Conservation (phyloP, 2,888 invertebrate genomes). For the Crocallis elinguaria region DNA sequence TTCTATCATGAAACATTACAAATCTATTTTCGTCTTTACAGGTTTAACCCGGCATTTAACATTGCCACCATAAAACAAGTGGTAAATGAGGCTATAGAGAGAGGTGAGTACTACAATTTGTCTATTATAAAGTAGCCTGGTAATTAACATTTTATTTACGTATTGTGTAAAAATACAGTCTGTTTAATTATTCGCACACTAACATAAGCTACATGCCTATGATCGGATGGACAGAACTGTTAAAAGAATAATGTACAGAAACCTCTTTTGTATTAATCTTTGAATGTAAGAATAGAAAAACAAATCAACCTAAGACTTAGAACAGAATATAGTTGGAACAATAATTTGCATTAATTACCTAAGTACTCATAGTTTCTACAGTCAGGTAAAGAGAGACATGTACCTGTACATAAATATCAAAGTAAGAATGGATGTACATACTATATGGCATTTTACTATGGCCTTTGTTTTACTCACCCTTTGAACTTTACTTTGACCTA, state of each 20-base stretch:
- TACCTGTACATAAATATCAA: neutral
- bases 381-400: neutral
- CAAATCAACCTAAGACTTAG: too few species aligned
- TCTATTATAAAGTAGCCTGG: neutral
- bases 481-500: conserved; percentile 21
- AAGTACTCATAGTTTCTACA: neutral
- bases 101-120: conserved; percentile 86
- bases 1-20: too few species aligned
- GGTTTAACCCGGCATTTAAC: conserved; percentile 96
- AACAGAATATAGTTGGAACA: too few species aligned
- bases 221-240: too few species aligned
- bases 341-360: too few species aligned
- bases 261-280: too few species aligned
- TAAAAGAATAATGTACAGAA: too few species aligned
- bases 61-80: conserved; percentile 97
- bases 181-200: too few species aligned
- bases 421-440: neutral
- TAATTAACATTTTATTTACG: neutral
- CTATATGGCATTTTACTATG: conserved; percentile 10
- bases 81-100: conserved; percentile 96
- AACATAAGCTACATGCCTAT: too few species aligned
- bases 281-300: too few species aligned
- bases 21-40: too few species aligned
- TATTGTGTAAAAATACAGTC: too few species aligned
- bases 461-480: conserved; percentile 16